Percentiles rank a stretch among this genome's conserved stretches.
Conservation (phyloP, 2,113 vertebrate species). For the Setophaga coronata region DNA sequence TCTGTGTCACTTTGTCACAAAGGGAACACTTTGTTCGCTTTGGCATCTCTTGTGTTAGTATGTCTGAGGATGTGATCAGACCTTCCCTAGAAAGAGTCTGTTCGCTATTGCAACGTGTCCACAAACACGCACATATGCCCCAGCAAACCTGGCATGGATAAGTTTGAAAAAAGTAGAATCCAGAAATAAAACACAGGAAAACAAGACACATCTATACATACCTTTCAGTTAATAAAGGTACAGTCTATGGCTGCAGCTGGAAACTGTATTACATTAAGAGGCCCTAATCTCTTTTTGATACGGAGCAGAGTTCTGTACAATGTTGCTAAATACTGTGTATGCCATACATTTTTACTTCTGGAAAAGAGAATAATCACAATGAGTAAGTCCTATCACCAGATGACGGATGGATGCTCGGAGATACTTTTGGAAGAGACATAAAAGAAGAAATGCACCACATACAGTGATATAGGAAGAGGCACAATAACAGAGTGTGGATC, state of each 20-base stretch:
- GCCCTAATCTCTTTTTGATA: background rate
- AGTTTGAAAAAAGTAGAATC: background rate
- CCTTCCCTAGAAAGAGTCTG: background rate
- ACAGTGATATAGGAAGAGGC: constrained; percentile 16
- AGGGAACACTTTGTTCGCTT: background rate
- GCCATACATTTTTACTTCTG: constrained; percentile 40
- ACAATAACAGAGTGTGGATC: constrained; percentile 5
- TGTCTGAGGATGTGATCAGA: background rate
- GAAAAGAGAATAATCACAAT: background rate
- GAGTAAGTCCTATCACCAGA: constrained; percentile 15
- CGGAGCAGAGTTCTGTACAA: background rate
- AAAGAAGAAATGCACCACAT: constrained; percentile 45
- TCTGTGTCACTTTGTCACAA: background rate
- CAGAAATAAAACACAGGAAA: background rate
- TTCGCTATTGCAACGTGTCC: background rate
- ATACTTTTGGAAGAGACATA: constrained; percentile 40
- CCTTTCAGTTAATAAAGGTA: background rate
- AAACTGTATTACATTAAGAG: background rate
- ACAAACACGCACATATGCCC: background rate
- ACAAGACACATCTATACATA: background rate
- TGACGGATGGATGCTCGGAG: constrained; percentile 25
- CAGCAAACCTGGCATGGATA: background rate
- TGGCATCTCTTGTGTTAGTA: background rate
- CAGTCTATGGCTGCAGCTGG: background rate
- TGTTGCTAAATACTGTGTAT: constrained; percentile 12